These are phyloP conservation scores for Oithona nana DNA, from an alignment of 2,888 invertebrate species.

Conservation along the genomic window DNA sequence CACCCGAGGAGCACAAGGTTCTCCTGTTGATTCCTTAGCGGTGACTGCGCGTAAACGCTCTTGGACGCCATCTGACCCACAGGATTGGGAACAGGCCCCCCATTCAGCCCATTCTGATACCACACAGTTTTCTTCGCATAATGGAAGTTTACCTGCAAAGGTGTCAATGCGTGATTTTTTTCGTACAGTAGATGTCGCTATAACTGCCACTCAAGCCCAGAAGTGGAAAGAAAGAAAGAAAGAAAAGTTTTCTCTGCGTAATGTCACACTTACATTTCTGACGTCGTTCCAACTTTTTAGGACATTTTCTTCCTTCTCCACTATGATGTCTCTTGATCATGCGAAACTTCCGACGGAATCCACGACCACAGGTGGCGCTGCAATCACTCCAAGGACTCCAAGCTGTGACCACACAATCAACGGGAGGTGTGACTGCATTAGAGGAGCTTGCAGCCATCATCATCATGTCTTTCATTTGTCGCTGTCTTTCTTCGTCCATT, in stretches of 20 bases:
- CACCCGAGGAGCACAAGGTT: background rate
- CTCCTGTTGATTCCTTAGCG: background rate
- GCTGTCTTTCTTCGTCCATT: background rate
- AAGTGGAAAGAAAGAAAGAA: too few species aligned
- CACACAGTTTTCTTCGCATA: conserved; percentile 38
- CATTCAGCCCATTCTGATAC: conserved; percentile 56
- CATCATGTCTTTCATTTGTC: background rate
- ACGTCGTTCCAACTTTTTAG: background rate
- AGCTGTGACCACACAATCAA: conserved; percentile 37
- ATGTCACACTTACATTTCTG: conserved; percentile 6
- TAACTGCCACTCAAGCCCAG: too few species aligned
- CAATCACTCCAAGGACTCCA: conserved; percentile 31
- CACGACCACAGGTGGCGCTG: conserved; percentile 29
- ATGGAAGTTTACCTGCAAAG: conserved; percentile 20
- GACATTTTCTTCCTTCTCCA: background rate
- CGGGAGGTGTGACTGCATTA: background rate
- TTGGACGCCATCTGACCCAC: conserved; percentile 47
- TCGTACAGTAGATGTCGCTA: too few species aligned
- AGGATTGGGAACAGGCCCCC: conserved; percentile 58
- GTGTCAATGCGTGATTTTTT: too few species aligned
- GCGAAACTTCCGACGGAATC: conserved; percentile 23
- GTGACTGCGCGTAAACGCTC: conserved; percentile 36
- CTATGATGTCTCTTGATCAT: conserved; percentile 19
- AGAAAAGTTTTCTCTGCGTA: background rate
- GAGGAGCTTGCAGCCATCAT: background rate